phyloP scores from a whole-genome alignment of 2,888 invertebrate genomes.

The Buathra laborator region DNA sequence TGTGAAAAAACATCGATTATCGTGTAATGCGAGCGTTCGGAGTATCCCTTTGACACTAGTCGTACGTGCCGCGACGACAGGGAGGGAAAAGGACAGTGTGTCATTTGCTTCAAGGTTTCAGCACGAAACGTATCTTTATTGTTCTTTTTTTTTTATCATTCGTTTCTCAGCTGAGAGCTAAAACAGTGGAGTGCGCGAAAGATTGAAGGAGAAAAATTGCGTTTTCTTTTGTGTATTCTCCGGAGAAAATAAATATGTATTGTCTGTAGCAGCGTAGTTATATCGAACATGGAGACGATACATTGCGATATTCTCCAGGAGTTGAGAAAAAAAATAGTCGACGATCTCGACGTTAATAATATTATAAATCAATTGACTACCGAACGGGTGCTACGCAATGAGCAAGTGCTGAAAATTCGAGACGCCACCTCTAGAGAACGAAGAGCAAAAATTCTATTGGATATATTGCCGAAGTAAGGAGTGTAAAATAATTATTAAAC shows the following conservation, averaged over 20 bases:
- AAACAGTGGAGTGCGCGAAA: neutral
- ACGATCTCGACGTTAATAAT: constrained; percentile 81
- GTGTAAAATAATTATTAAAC: neutral
- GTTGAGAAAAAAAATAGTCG: constrained; percentile 73
- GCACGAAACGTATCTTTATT: constrained; percentile 16
- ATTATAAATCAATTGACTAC: constrained; percentile 75
- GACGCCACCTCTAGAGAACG: constrained; percentile 71
- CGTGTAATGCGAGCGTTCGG: neutral
- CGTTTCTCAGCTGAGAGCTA: constrained; percentile 1
- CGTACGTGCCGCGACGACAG: neutral
- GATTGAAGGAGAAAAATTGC: neutral
- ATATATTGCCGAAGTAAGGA: constrained; percentile 80
- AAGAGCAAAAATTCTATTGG: constrained; percentile 77
- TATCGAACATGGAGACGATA: constrained; percentile 76
- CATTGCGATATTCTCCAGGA: constrained; percentile 76
- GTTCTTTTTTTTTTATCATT: constrained; percentile 23
- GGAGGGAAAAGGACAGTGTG: constrained; percentile 2
- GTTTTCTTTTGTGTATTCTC: neutral
- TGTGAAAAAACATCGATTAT: neutral
- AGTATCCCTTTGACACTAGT: constrained; percentile 3
- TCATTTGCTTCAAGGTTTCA: constrained; percentile 25
- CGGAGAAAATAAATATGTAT: neutral
- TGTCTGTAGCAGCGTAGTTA: neutral
- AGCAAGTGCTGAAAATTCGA: constrained; percentile 76
- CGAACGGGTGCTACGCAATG: constrained; percentile 76